These are phyloP conservation scores for Thalassoma bifasciatum DNA, from an alignment of 2,113 vertebrate species.

Conservation along the genomic window DNA sequence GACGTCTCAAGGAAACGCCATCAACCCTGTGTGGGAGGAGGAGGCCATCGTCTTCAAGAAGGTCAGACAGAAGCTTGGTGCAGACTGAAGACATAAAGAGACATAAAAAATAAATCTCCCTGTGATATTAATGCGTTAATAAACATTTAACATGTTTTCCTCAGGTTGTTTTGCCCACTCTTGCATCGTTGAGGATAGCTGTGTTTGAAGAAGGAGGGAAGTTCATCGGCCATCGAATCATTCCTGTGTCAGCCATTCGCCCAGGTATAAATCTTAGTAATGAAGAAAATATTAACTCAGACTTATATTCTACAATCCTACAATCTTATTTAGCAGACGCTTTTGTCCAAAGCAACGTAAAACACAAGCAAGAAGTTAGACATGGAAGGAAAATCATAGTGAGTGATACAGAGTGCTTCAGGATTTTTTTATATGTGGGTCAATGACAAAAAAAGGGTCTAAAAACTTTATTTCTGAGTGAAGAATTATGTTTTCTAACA, in stretches of 20 bases:
- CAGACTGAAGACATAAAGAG: no score
- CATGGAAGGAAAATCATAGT: no score
- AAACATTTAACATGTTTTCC: neutral
- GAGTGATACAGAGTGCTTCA: no score
- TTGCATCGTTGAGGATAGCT: constrained; percentile 94
- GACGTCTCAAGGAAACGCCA: constrained; percentile 94
- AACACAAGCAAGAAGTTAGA: no score
- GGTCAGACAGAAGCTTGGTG: constrained; percentile 75
- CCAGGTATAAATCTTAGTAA: constrained; percentile 91
- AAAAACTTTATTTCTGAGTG: no score
- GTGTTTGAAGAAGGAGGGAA: constrained; percentile 98
- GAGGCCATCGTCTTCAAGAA: constrained; percentile 98
- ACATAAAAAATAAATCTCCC: neutral
- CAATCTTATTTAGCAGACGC: no score
- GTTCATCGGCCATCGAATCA: constrained; percentile 95
- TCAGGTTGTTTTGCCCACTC: constrained; percentile 93
- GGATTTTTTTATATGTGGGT: no score
- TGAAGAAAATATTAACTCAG: no score
- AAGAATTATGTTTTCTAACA: no score
- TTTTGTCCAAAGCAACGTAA: no score
- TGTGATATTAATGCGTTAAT: neutral
- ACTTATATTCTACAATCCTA: no score
- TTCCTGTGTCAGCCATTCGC: constrained; percentile 95
- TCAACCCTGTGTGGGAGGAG: constrained; percentile 98
- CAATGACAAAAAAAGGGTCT: no score